These are phyloP conservation scores for human (Homo sapiens) DNA, from an alignment of 2,113 vertebrate species.

Conservation along the genomic window GRCh38 chr6:17537501-17538000, in stretches of 20 bases:
- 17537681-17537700: neutral
- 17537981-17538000: no score
- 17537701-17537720: neutral
- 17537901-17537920: no score
- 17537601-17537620: neutral
- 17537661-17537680: neutral
- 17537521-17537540: neutral
- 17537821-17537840: no score
- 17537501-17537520: neutral
- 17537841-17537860: no score
- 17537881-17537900: no score
- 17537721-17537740: neutral
- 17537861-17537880: no score
- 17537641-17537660: neutral
- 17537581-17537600: conserved; percentile 31
- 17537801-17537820: no score
- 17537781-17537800: neutral
- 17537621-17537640: neutral
- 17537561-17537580: neutral
- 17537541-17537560: neutral
- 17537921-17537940: no score
- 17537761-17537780: neutral
- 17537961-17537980: no score
- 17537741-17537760: neutral
- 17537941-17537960: no score